Evolutionary conservation across 2,113 vertebrate genomes (phyloP).

Genomic region (Grallaria varia): DNA sequence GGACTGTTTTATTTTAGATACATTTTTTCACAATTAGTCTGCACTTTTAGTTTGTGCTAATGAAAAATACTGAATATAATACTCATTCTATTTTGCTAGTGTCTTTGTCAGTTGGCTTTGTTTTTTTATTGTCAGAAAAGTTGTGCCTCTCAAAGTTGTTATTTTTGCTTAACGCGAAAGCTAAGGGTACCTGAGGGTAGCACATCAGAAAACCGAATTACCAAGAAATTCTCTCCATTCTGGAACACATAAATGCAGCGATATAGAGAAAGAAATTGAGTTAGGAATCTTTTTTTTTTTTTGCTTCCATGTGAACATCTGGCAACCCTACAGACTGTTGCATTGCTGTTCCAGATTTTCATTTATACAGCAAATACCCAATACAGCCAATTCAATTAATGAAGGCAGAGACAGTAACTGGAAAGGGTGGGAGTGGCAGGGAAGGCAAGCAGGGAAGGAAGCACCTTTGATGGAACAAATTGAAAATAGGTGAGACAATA

Average conservation of each 20-base stretch:
- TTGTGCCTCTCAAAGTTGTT: background rate
- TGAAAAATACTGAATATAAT: background rate
- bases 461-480: background rate
- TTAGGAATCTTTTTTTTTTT: background rate
- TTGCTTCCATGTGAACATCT: background rate
- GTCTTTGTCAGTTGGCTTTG: background rate
- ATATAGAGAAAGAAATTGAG: background rate
- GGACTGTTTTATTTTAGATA: background rate
- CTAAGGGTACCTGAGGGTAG: background rate
- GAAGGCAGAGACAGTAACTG: background rate
- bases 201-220: background rate
- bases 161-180: background rate
- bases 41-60: background rate
- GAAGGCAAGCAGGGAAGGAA: background rate
- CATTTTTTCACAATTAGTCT: background rate
- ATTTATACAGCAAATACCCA: background rate
- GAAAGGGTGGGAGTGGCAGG: background rate
- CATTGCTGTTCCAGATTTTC: background rate
- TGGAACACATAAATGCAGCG: background rate
- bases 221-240: background rate
- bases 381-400: background rate
- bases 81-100: background rate
- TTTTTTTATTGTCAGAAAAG: background rate
- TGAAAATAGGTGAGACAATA: background rate
- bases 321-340: background rate